Evolutionary conservation across 2,113 vertebrate genomes (phyloP).

Genomic region (Dipodomys spectabilis): DNA sequence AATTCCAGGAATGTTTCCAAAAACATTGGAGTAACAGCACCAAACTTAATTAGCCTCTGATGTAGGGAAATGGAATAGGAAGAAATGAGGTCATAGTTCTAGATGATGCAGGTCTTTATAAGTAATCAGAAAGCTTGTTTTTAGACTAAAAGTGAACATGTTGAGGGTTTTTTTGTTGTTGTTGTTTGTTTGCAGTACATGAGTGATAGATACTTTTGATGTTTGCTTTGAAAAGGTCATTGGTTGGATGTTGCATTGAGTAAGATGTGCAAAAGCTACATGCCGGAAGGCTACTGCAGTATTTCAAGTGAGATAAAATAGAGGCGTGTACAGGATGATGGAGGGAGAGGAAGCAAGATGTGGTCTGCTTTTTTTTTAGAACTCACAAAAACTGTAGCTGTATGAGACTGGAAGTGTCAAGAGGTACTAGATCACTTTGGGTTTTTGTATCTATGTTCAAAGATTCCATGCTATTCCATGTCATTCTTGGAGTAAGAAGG

Average conservation of each 20-base stretch:
- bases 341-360: neutral
- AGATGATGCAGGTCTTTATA: neutral
- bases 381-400: neutral
- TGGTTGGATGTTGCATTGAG: neutral
- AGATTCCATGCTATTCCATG: neutral
- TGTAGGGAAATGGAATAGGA: neutral
- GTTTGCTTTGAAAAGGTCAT: neutral
- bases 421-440: neutral
- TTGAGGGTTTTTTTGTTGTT: neutral
- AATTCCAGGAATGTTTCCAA: rapidly evolving
- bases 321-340: neutral
- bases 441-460: neutral
- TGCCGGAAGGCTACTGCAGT: rapidly evolving
- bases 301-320: neutral
- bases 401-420: neutral
- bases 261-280: neutral
- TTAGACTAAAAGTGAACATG: neutral
- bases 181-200: neutral
- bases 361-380: neutral
- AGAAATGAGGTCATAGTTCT: neutral
- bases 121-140: neutral
- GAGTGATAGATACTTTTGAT: neutral
- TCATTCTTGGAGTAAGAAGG: neutral
- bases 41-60: neutral
- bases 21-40: neutral